Percentiles rank a stretch among this genome's conserved stretches.
Conservation (phyloP, 2,797 vertebrate genomes). For the Sitta carolinensis region DNA sequence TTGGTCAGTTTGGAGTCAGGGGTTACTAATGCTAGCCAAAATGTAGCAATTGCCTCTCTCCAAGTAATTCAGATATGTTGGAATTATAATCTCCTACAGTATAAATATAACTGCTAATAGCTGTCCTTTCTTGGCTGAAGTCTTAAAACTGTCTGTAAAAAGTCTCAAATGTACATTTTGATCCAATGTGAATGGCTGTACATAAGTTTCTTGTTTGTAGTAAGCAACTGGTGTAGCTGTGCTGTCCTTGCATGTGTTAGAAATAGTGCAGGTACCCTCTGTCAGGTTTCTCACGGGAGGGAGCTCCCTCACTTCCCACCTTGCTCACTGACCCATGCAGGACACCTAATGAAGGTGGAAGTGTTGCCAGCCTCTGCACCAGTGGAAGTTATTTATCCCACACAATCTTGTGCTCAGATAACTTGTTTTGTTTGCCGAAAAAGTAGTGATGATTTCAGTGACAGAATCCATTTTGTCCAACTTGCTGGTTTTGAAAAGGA, state of each 20-base stretch:
- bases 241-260: not conserved
- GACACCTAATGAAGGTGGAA: not conserved
- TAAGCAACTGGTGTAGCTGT: not conserved
- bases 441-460: not conserved
- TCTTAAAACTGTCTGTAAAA: not conserved
- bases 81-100: not conserved
- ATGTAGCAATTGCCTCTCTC: not conserved
- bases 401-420: not conserved
- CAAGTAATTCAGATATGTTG: not conserved
- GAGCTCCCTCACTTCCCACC: not conserved
- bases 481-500: not conserved
- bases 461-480: not conserved
- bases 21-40: not conserved
- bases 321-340: not conserved
- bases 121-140: not conserved
- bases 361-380: not conserved
- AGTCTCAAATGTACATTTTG: not conserved
- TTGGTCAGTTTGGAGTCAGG: slow-evolving; percentile 1
- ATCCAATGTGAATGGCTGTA: not conserved
- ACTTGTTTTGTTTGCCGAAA: not conserved
- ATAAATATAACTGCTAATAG: not conserved
- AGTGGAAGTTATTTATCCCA: not conserved
- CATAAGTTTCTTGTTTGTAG: not conserved
- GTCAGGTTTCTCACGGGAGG: not conserved
- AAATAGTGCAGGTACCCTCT: not conserved